A percentile compares a stretch with the other conserved stretches of the same genome.
phyloP scores from a whole-genome alignment of 1,140 invertebrate species.

The Leptonema lineaticorne region DNA sequence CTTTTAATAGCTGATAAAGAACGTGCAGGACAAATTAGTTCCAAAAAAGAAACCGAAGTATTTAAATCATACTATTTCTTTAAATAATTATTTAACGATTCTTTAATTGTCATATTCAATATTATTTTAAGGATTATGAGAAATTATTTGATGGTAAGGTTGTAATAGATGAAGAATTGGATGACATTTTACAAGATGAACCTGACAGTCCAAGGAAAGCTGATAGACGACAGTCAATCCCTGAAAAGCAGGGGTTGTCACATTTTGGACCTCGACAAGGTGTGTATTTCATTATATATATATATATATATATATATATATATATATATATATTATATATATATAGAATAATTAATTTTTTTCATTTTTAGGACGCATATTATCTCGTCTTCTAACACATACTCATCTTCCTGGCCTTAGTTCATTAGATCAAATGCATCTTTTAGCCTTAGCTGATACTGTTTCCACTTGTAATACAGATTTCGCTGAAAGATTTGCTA shows the following conservation, averaged over 20 bases:
- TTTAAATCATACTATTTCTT: neutral
- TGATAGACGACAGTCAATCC: conserved; percentile 65
- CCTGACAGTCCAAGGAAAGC: conserved; percentile 60
- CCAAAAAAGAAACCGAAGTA: conserved; percentile 58
- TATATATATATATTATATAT: neutral
- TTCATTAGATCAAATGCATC: conserved; percentile 98
- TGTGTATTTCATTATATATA: conserved; percentile 35
- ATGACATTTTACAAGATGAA: conserved; percentile 74
- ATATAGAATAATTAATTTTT: neutral
- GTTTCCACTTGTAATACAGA: conserved; percentile 91
- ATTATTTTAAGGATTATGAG: conserved; percentile 71
- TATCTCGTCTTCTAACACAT: conserved; percentile 90
- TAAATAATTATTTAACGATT: neutral
- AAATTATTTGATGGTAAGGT: conserved; percentile 81
- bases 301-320: neutral
- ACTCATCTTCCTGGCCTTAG: conserved; percentile 95
- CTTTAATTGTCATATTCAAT: neutral
- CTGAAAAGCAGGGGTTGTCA: conserved; percentile 71
- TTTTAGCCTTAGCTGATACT: conserved; percentile 95
- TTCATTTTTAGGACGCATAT: conserved; percentile 59
- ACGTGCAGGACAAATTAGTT: conserved; percentile 57
- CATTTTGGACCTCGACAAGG: conserved; percentile 83
- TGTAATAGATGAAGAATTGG: conserved; percentile 76
- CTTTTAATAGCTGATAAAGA: conserved; percentile 92
- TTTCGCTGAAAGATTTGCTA: conserved; percentile 80